A percentile compares a stretch with the other conserved stretches of the same genome.
phyloP scores from a whole-genome alignment of 2,888 invertebrate species.

The Urechis unicinctus region DNA sequence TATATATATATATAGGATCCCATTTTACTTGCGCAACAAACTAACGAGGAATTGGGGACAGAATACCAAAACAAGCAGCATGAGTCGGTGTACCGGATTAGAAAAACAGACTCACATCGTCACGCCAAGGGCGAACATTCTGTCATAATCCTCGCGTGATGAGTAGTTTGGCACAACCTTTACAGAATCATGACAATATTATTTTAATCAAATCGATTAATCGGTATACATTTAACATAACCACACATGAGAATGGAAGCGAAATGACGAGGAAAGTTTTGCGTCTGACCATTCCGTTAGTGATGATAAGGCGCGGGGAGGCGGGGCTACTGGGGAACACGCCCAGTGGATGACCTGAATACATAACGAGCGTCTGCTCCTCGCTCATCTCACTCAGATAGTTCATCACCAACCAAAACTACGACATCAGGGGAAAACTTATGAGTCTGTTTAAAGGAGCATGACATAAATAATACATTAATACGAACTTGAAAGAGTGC shows the following conservation, averaged over 20 bases:
- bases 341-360: constrained; percentile 61
- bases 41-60: no score
- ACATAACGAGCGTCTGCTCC: constrained; percentile 58
- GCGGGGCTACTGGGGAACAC: constrained; percentile 54
- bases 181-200: constrained; percentile 11
- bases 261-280: not conserved
- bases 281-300: constrained; percentile 59
- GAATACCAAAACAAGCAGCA: no score
- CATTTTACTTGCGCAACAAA: no score
- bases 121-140: constrained; percentile 59
- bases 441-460: not conserved
- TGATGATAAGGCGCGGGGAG: constrained; percentile 58
- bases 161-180: constrained; percentile 60
- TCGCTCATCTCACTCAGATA: constrained; percentile 56
- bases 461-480: not conserved
- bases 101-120: constrained; percentile 52
- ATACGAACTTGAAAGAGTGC: no score
- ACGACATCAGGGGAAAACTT: constrained; percentile 21
- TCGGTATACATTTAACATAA: no score
- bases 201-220: not conserved
- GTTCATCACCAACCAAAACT: constrained; percentile 59
- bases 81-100: not conserved
- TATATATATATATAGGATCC: no score
- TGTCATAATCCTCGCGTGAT: constrained; percentile 55
- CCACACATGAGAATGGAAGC: not conserved